Evolutionary conservation across 1,140 invertebrate species (phyloP), one percentile per base, ranked within the genome.

Genomic region (Caenorhabditis brenneri): DNA sequence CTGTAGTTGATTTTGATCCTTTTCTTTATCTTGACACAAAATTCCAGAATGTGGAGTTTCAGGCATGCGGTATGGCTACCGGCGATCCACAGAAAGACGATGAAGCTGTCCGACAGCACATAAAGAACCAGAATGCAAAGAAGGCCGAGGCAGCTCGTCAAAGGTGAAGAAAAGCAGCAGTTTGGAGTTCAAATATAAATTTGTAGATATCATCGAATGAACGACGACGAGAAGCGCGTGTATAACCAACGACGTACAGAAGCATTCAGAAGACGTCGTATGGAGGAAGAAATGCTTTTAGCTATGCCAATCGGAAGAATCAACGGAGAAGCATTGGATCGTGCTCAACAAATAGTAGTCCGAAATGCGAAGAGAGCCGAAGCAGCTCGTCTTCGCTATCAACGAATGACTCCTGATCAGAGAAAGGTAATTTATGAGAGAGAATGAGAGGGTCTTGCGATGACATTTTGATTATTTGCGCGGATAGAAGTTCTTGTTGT

Each of bases 271-370:
- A 27, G 81, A 27, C 36, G 81, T 24, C 36, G 81, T 9, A 82
- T 82, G 81, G 81, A 82, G 51, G 81, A 82, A 55, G 85, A 86
- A 46, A 86, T 86, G 85, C 85, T 86, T 33, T 84, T 86, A 16
- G 85, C 85, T 9, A 86, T 86, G 85, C 85, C 85, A 12, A 86
- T 86, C 24, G 85, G 85, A 7, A 31, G 85, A 31, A 86, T 86
- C 60, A 86, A 85, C 49, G 85, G 85, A 31, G 85, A 86, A 46
- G 85, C 85, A 6, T 51, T 86, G 4, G 85, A 86, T 80, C 79
- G 85, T 36, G 85, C 85, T 24, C 85, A 86, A 49, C 85, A 86
- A 31, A 86, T 86, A 19, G 85, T 86, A 12, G 83, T 86, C 7
- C 84, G 85, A 29, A 86, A 86, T 33, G 85, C 85, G n/a, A 86